A percentile compares a stretch with the other conserved stretches of the same genome.
phyloP scores from a whole-genome alignment of 2,888 invertebrate genomes.

The Synergus japonicus region DNA sequence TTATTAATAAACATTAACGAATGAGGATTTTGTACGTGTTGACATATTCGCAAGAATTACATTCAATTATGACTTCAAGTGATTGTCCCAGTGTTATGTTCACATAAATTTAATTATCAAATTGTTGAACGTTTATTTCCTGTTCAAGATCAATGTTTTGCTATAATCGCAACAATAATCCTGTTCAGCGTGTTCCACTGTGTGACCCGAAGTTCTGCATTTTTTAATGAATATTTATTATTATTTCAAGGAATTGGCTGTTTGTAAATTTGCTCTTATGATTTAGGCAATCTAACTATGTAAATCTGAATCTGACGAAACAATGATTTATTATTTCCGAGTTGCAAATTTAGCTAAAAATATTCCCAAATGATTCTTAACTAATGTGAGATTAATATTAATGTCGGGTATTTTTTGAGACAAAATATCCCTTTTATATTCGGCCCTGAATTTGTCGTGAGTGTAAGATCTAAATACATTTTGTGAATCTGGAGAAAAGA shows the following conservation, averaged over 20 bases:
- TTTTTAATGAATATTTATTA: background rate
- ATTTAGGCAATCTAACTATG: background rate
- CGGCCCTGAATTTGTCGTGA: background rate
- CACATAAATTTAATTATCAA: background rate
- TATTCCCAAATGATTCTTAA: no score
- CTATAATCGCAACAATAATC: constrained; percentile 12
- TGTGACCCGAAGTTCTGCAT: background rate
- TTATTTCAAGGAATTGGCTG: background rate
- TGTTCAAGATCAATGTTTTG: constrained; percentile 13
- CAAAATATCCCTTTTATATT: constrained; percentile 7
- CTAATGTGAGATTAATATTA: background rate
- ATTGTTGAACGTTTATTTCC: background rate
- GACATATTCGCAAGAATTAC: constrained; percentile 49
- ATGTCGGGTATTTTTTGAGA: constrained; percentile 27
- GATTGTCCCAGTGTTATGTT: constrained; percentile 42
- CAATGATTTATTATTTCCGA: no score
- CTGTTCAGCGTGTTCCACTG: constrained; percentile 3
- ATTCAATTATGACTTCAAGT: constrained; percentile 40
- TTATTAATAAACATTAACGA: constrained; percentile 62
- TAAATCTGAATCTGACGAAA: background rate
- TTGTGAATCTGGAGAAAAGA: background rate
- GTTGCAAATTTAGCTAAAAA: no score
- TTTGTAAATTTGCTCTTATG: background rate
- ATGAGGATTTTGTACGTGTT: constrained; percentile 54
- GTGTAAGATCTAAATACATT: constrained; percentile 26